A percentile compares a stretch with the other conserved stretches of the same genome.
phyloP scores from a whole-genome alignment of 2,888 invertebrate species.

The Sphaeridia pumilis region DNA sequence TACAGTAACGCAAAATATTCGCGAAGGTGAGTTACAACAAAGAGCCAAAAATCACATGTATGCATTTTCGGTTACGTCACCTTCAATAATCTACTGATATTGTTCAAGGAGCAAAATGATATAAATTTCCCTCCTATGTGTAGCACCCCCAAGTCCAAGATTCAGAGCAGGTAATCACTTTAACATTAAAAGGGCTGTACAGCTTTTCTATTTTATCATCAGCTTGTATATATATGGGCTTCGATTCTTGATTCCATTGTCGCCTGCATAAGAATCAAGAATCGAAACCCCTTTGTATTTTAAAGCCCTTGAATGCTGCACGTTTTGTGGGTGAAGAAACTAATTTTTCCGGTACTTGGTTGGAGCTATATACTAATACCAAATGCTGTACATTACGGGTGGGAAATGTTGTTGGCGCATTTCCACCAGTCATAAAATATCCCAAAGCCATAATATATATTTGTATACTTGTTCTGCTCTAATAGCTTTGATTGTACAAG shows the following conservation, averaged over 20 bases:
- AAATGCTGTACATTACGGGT: no score
- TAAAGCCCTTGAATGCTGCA: conserved; percentile 1
- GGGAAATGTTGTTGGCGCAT: no score
- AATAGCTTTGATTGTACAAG: no score
- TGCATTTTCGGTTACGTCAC: neutral
- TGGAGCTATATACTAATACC: no score
- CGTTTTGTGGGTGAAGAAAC: neutral
- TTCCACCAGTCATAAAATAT: no score
- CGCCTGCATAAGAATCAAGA: neutral
- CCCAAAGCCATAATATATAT: no score
- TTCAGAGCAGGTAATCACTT: conserved; percentile 34
- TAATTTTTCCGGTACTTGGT: no score
- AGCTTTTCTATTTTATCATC: conserved; percentile 1
- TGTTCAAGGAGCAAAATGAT: conserved; percentile 18
- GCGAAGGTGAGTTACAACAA: conserved; percentile 30
- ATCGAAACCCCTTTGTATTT: neutral
- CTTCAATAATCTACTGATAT: conserved; percentile 15
- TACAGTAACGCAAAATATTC: conserved; percentile 83
- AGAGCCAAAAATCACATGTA: neutral
- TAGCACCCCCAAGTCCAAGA: conserved; percentile 36
- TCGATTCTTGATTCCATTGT: neutral
- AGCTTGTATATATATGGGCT: neutral
- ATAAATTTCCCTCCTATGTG: conserved; percentile 19
- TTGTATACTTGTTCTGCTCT: no score
- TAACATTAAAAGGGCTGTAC: conserved; percentile 8